A percentile compares a stretch with the other conserved stretches of the same genome.
phyloP scores from a whole-genome alignment of 1,140 invertebrate genomes.

The Bathynomus jamesi region DNA sequence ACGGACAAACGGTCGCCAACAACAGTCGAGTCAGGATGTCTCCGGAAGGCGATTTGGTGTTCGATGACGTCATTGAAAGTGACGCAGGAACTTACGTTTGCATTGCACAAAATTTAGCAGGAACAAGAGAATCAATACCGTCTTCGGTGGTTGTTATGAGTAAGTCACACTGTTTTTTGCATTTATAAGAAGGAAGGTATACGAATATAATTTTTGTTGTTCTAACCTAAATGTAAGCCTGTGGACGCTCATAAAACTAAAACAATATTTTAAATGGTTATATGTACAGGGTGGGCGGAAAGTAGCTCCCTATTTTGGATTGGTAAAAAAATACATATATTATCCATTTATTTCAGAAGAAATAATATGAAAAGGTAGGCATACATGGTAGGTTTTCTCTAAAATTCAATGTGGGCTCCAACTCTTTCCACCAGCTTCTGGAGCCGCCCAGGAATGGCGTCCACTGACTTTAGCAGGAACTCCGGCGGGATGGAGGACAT shows the following conservation, averaged over 20 bases:
- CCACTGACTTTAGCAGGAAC: too few species aligned
- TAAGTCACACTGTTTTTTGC: constrained; percentile 27
- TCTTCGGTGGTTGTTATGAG: constrained; percentile 42
- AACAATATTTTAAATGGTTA: not conserved
- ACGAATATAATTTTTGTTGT: not conserved
- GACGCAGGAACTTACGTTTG: constrained; percentile 45
- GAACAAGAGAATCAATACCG: constrained; percentile 40
- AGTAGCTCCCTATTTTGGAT: too few species aligned
- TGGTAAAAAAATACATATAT: too few species aligned
- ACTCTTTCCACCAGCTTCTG: too few species aligned
- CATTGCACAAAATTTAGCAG: constrained; percentile 44
- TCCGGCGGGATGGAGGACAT: too few species aligned
- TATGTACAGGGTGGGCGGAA: too few species aligned
- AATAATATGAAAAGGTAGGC: too few species aligned
- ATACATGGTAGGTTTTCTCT: too few species aligned
- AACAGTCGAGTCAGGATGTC: constrained; percentile 15
- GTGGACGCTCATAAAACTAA: not conserved
- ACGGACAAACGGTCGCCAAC: constrained; percentile 10
- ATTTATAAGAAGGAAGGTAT: not conserved
- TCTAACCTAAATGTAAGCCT: not conserved
- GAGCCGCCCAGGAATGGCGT: too few species aligned
- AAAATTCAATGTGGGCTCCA: too few species aligned
- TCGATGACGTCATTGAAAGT: constrained; percentile 60
- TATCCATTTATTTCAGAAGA: too few species aligned
- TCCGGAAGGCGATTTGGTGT: constrained; percentile 5